Evolutionary conservation across 2,888 invertebrate species (phyloP).

Genomic region (Galerucella calmariensis): DNA sequence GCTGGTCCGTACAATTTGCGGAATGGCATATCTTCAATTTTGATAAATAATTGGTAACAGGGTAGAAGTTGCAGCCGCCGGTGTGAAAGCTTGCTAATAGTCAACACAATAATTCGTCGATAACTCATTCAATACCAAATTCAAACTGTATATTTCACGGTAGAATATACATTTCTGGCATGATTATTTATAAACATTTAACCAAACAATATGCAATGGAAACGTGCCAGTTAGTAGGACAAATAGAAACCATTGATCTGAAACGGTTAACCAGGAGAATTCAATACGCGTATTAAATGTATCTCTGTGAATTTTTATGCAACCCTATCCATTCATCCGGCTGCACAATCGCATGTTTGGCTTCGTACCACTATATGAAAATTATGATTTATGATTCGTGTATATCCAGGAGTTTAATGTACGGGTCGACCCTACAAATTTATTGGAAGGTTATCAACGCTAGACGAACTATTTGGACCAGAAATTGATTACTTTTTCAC

Average conservation of each 20-base stretch:
- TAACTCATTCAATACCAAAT: background rate
- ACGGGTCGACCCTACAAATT: background rate
- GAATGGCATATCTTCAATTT: too few relatives aligned
- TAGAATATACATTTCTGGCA: background rate
- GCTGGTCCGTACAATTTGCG: too few relatives aligned
- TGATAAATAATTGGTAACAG: too few relatives aligned
- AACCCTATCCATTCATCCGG: background rate
- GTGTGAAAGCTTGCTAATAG: too few relatives aligned
- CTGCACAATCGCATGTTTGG: background rate
- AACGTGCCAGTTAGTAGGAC: background rate
- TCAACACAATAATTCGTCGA: too few relatives aligned
- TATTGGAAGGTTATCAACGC: background rate
- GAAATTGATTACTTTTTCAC: too few relatives aligned
- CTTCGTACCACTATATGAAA: background rate
- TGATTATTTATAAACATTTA: constrained; percentile 3
- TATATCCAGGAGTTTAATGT: background rate
- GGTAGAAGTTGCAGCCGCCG: too few relatives aligned
- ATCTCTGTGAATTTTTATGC: background rate
- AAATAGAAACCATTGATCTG: background rate
- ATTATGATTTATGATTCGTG: background rate
- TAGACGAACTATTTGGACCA: too few relatives aligned
- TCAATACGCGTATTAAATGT: background rate
- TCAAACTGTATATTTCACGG: background rate
- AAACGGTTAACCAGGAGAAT: background rate
- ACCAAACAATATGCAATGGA: background rate